phyloP scores from a whole-genome alignment of 2,113 vertebrate species.

The Anguilla japonica region DNA sequence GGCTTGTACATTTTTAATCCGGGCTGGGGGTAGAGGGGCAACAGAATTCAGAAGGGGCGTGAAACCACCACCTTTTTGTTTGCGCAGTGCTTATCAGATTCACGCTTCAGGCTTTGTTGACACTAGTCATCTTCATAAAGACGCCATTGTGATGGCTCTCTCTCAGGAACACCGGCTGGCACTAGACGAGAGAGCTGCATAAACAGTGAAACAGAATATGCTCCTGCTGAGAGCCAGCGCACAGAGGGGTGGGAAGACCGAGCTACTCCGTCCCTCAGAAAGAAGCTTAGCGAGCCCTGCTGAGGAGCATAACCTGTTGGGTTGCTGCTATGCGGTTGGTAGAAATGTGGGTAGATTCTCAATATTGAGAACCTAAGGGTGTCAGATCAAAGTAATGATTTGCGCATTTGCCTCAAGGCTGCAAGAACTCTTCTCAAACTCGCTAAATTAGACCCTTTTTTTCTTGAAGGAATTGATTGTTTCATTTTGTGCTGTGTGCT shows the following conservation, averaged over 20 bases:
- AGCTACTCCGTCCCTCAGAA: not conserved
- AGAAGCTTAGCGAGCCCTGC: not conserved
- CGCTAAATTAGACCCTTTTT: not conserved
- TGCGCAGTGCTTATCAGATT: not conserved
- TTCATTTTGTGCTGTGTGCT: not conserved
- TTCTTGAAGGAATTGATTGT: not conserved
- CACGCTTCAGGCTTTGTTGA: constrained; percentile 20
- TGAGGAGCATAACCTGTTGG: not conserved
- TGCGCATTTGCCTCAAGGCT: not conserved
- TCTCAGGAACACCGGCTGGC: not conserved
- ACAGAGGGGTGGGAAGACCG: constrained; percentile 12
- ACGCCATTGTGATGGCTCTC: constrained; percentile 18
- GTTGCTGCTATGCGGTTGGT: not conserved
- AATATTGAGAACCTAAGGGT: not conserved
- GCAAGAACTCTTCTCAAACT: not conserved
- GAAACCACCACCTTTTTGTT: constrained; percentile 16
- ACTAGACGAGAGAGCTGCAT: not conserved
- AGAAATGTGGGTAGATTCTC: not conserved
- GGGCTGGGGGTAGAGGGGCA: not conserved
- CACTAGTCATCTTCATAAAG: constrained; percentile 27
- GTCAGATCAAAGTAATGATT: not conserved
- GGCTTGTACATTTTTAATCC: not conserved
- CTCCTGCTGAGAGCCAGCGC: not conserved
- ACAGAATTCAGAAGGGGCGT: not conserved
- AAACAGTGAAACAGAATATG: constrained; percentile 22